Conservation (phyloP, 2,797 vertebrate genomes). For the Myiotriccus ornatus region DNA sequence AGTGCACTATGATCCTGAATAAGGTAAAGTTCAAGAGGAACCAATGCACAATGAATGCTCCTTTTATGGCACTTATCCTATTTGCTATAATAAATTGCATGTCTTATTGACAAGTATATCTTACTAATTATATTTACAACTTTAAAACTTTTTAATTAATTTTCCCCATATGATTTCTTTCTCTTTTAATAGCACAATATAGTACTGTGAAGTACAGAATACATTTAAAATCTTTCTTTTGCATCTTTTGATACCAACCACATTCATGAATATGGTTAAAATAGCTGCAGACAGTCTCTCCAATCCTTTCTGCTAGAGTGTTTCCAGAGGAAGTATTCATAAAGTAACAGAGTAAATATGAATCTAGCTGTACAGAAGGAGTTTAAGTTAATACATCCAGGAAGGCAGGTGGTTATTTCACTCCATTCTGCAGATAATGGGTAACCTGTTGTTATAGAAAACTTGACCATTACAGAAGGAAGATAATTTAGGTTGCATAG, state of each 20-base stretch:
- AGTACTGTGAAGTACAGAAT: not conserved
- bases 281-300: not conserved
- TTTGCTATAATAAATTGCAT: conserved; percentile 37
- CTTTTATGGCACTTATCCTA: conserved; percentile 13
- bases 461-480: not conserved
- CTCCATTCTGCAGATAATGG: not conserved
- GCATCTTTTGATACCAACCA: not conserved
- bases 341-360: not conserved
- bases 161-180: not conserved
- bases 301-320: not conserved
- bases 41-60: not conserved
- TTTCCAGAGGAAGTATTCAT: not conserved
- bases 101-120: conserved; percentile 23
- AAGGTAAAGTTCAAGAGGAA: not conserved
- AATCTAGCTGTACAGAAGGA: not conserved
- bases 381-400: not conserved
- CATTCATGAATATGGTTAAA: not conserved
- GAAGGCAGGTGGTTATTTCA: not conserved
- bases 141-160: not conserved
- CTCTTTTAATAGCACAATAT: not conserved
- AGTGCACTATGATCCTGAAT: not conserved
- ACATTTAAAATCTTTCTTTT: not conserved
- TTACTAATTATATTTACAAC: not conserved
- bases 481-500: not conserved
- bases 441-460: not conserved